Evolutionary conservation across 2,888 invertebrate species (phyloP), one percentile per base, ranked within the genome.

Genomic region (Pammene fasciana): DNA sequence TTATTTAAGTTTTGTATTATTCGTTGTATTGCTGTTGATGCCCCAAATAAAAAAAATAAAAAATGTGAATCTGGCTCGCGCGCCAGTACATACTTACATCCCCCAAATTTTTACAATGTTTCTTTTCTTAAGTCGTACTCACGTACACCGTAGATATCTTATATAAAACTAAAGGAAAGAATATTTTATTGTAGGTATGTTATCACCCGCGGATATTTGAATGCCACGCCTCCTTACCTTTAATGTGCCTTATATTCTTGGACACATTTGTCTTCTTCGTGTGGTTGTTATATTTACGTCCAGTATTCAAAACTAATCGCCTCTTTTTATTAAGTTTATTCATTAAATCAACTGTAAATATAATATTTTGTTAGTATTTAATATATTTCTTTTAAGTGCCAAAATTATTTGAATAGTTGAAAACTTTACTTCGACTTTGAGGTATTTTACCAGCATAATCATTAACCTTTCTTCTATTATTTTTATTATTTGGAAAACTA

Each of bases 311-410:
- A 9, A 83, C 70, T 67, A 85, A 72, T 50, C 77, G 77, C 61
- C 83, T 76, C 18, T 84, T 81, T 71, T 79, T 82, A 13, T 70
- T 61, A 68, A 82, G 71, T 56, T 79, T 78, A 34, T 81, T 78
- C 45, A 78, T 74, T 52, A 83, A 46, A 36, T 75, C 71, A 72
- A 62, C 62, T 62, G 62, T 1, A 62, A 62, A 38, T 11, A 59
- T 11, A 38, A 61, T 61, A 36, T 14, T 59, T 45, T 9, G 1
- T 38, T 38, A 38, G 7, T 6, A 38, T 38, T 38, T 5, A 38
- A 5, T 9, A 38, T 38, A 38, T 38, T 38, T 38, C 2, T 38
- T 26, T 7, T 38, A 38, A 38, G 38, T 38, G 1, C 38, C 8
- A 13, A 34, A 60, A 26, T 34, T 7, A n/a, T 13, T 16, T 36